Conservation (phyloP, 2,797 vertebrate genomes). For the Tenualosa thibaudeaui region DNA sequence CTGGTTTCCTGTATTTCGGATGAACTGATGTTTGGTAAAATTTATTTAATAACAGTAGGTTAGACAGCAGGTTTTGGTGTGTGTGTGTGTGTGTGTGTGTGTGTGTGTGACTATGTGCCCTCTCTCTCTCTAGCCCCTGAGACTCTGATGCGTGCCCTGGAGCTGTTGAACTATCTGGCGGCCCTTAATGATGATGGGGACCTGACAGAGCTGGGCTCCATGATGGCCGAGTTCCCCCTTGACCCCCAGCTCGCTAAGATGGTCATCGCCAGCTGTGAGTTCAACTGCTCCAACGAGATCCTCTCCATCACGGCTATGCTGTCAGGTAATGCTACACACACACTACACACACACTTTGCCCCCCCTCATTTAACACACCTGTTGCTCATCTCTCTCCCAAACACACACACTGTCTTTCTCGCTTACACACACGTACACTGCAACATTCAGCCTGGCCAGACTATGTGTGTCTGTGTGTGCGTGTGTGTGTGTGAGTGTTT, state of each 20-base stretch:
- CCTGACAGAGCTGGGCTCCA: conserved; percentile 96
- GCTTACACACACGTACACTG: neutral
- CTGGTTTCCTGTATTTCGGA: too few species aligned
- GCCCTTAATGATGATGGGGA: conserved; percentile 98
- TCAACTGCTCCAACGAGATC: conserved; percentile 99
- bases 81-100: too few species aligned
- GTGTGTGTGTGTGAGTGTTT: too few species aligned
- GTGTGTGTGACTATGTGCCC: neutral
- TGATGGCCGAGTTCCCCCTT: conserved; percentile 99
- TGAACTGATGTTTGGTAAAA: too few species aligned
- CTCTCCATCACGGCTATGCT: conserved; percentile 99
- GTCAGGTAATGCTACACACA: conserved; percentile 91
- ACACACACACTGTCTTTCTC: neutral
- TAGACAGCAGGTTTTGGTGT: too few species aligned
- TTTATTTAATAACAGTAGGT: too few species aligned
- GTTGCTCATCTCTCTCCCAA: neutral
- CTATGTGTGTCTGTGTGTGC: too few species aligned
- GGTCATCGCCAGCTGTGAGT: conserved; percentile 99
- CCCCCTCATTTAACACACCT: neutral
- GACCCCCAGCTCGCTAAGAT: conserved; percentile 99
- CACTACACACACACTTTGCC: neutral
- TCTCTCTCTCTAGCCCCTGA: conserved; percentile 83
- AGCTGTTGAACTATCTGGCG: conserved; percentile 96
- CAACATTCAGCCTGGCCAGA: too few species aligned
- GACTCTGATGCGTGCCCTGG: conserved; percentile 96